Evolutionary conservation across 2,888 invertebrate species (phyloP), one percentile per base, ranked within the genome.

Genomic region (Alloplasta piceator): DNA sequence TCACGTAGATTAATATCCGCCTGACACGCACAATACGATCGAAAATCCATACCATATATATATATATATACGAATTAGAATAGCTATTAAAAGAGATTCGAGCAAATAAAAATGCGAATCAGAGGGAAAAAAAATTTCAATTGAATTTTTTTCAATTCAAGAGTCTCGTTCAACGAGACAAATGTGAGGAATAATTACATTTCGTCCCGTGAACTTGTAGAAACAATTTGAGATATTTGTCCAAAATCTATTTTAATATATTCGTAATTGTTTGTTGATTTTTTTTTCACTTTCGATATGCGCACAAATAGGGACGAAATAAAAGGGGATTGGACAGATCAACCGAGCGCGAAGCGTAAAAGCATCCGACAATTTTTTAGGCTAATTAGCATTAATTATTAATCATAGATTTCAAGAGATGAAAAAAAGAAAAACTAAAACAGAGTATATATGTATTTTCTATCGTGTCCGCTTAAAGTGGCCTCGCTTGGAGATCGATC

Each of bases 1-100:
- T 91, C 90, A 88, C 86, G 87, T 91, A 90, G 89, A 89, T 89
- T 89, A 74, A 63, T 89, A 85, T 87, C 85, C 85, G 82, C 82
- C 83, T 85, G 82, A 82, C 84, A 82, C 85, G 85, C 85, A 85
- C 83, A 82, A 81, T 83, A 83, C 84, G 82, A 83, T 80, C 82
- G 64, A 82, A 76, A 66, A 70, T 66, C 80, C 64, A 55, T 66
- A 71, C 16, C 14, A 4, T 60, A 70, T 43, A 46, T 60, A 66
- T 58, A 80, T 48, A 70, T 46, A 58, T 52, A 41, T 3, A 3
- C 26, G 26, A 26, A 61, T 41, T 66, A 61, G 64, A 26, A 43
- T 50, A 46, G 66, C 55, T 46, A 46, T 66, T 52, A 58, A 70
- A 39, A 64, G 39, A 46, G 46, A 38, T 72, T 58, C 50, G 74